Conservation (phyloP, 2,888 invertebrate species). For the Seira ritae region DNA sequence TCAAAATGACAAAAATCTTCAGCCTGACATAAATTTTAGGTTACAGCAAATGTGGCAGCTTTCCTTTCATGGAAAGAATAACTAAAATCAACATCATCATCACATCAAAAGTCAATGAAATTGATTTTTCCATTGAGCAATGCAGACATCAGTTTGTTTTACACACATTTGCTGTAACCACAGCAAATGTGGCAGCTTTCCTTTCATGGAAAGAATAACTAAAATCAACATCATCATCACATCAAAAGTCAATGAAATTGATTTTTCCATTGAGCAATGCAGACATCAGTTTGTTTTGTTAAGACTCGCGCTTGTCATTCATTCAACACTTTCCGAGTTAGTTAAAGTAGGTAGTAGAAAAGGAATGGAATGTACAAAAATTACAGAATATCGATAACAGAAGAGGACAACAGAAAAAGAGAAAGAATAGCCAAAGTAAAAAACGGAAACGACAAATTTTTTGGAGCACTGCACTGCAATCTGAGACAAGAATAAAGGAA, state of each 20-base stretch:
- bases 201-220: neutral
- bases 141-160: constrained; percentile 42
- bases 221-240: neutral
- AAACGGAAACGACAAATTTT: constrained; percentile 32
- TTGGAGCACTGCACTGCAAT: constrained; percentile 30
- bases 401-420: too few species aligned
- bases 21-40: too few species aligned
- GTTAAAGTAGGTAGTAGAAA: too few species aligned
- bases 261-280: constrained; percentile 63
- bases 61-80: neutral
- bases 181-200: constrained; percentile 62
- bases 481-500: constrained; percentile 29
- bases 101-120: constrained; percentile 46
- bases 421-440: too few species aligned
- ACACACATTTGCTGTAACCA: too few species aligned
- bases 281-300: constrained; percentile 33
- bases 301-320: constrained; percentile 48
- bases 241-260: constrained; percentile 50
- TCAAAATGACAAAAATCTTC: too few species aligned
- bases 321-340: neutral
- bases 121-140: constrained; percentile 60
- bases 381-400: constrained; percentile 17
- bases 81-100: neutral
- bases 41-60: constrained; percentile 66
- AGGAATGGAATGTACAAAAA: too few species aligned